phyloP scores from a whole-genome alignment of 2,113 vertebrate species.

The Corydoras sp. region DNA sequence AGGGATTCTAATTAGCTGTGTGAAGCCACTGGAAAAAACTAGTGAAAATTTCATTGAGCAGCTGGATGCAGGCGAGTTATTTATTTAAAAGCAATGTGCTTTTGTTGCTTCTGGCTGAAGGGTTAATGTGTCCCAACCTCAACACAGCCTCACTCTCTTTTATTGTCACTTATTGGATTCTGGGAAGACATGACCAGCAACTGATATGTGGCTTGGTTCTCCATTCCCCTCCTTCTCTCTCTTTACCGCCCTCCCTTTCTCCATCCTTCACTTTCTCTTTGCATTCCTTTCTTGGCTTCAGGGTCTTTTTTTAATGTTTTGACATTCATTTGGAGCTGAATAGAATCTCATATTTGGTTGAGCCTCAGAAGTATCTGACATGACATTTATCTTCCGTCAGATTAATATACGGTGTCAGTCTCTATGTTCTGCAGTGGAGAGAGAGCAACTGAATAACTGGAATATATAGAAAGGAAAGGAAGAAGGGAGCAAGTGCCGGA shows the following conservation, averaged over 20 bases:
- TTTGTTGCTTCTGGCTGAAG: conserved; percentile 22
- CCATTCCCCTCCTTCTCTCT: background rate
- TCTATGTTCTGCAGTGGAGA: conserved; percentile 46
- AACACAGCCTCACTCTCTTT: conserved; percentile 5
- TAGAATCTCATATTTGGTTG: conserved; percentile 52
- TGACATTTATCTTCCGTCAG: conserved; percentile 61
- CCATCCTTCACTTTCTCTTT: background rate
- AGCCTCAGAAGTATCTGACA: conserved; percentile 53
- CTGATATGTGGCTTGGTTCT: background rate
- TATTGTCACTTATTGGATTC: conserved; percentile 5
- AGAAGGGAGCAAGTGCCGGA: conserved; percentile 18
- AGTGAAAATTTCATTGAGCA: conserved; percentile 37
- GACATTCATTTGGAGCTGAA: conserved; percentile 45
- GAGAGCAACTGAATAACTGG: conserved; percentile 24
- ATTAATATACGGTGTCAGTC: conserved; percentile 55
- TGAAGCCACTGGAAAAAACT: conserved; percentile 21
- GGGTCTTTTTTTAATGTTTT: conserved; percentile 20
- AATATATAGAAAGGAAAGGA: conserved; percentile 12
- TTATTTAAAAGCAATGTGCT: conserved; percentile 35
- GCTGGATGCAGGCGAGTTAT: conserved; percentile 42
- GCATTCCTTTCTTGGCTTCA: background rate
- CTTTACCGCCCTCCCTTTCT: background rate
- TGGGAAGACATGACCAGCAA: background rate
- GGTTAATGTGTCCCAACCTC: conserved; percentile 26
- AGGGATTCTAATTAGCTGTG: conserved; percentile 1